Evolutionary conservation across 2,888 invertebrate species (phyloP), one percentile per base, ranked within the genome.

Genomic region (Piscicola geometra): DNA sequence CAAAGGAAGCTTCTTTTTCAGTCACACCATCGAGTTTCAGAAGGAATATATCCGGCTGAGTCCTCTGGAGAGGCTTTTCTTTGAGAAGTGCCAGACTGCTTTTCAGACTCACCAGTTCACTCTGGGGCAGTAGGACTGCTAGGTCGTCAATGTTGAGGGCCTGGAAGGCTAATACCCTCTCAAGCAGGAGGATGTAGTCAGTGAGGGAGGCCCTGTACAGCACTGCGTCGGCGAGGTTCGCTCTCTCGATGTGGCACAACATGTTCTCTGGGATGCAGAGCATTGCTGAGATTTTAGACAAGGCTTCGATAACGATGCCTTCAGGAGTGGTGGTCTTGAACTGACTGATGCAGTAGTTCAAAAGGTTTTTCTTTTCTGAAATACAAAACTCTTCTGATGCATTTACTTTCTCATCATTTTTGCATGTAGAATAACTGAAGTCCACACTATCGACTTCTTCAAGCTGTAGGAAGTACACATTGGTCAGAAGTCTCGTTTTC

Each of bases 221-320:
- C 12, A 35, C 18, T 2, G 73, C 73, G 1, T 73, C 73, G 2
- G 36, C 1, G n/a, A n/a, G 28, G n/a, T 73, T 33, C 2, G 60
- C 60, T 64, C 35, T 60, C 21, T 35, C 60, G 28, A 73, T 0
- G 32, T 64, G 60, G 33, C 2, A 35, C 2, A 73, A 60, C 12
- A 73, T 36, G 41, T 73, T 73, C 56, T 73, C 73, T 28, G 73
- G 73, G n/a, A 35, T 35, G 64, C 73, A 73, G 15, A 73, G 18
- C 36, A 64, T 33, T 21, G 32, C 56, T 12, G 73, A 60, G 64
- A 64, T 52, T n/a, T 73, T 60, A 30, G 60, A 56, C 18, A 73
- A 33, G 2, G 64, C 35, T 35, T 73, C 64, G 15, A 35, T 5
- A n/a, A 73, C 41, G 28, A 56, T 28, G 32, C 64, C n/a, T 73